These are phyloP conservation scores for Podarcis siculus DNA, from an alignment of 2,797 vertebrate genomes.

Conservation along the genomic window DNA sequence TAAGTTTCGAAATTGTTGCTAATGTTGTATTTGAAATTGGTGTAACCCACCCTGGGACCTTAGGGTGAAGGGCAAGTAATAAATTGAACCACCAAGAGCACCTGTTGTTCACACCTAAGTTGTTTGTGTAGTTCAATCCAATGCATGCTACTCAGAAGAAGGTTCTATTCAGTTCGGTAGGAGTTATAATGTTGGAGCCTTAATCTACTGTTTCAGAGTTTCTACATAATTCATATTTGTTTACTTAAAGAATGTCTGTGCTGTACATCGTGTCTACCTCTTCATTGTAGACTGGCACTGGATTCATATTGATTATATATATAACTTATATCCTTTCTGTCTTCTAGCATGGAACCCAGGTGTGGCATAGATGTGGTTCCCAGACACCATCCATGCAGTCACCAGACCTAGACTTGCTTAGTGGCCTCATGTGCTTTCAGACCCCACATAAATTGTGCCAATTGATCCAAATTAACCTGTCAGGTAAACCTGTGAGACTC, in stretches of 20 bases:
- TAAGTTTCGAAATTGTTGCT: too few species aligned
- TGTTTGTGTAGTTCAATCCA: background rate
- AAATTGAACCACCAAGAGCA: too few species aligned
- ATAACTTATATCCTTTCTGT: too few species aligned
- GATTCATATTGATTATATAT: background rate
- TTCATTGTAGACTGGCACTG: background rate
- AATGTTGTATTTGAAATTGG: too few species aligned
- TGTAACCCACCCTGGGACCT: too few species aligned
- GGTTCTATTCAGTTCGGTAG: too few species aligned
- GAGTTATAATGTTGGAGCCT: background rate
- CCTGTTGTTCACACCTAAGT: too few species aligned
- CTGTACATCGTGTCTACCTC: background rate
- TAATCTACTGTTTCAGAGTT: background rate
- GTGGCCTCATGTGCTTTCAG: background rate
- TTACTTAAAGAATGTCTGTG: background rate
- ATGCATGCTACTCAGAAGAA: too few species aligned
- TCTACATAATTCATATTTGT: background rate
- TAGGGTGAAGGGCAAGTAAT: too few species aligned
- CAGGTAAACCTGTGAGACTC: background rate
- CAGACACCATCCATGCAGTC: too few species aligned
- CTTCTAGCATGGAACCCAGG: too few species aligned
- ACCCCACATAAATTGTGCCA: background rate
- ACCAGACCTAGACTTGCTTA: background rate
- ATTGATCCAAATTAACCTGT: background rate
- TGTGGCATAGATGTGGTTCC: too few species aligned